Conservation (phyloP, 2,113 vertebrate species). For the Cinclus mexicanus region DNA sequence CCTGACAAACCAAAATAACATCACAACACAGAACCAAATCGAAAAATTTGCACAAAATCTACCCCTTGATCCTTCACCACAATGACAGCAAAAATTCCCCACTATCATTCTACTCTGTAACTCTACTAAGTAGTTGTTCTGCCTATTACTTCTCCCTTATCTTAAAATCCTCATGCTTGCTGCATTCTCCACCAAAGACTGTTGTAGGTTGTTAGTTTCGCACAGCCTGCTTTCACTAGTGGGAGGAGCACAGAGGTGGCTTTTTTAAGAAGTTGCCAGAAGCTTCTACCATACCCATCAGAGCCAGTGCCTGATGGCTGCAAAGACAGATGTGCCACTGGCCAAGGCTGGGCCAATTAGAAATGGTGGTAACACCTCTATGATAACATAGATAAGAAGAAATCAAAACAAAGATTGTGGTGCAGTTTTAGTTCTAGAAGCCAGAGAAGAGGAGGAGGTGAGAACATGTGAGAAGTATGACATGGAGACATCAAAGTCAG, state of each 20-base stretch:
- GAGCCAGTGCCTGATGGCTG: neutral
- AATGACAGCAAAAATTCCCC: neutral
- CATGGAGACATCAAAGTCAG: neutral
- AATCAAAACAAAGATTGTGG: neutral
- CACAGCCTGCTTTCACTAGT: neutral
- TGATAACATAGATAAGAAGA: neutral
- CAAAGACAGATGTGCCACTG: rapidly evolving
- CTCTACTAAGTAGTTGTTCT: neutral
- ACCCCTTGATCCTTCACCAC: neutral
- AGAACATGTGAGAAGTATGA: neutral
- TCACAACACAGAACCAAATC: neutral
- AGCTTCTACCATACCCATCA: neutral
- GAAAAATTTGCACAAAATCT: neutral
- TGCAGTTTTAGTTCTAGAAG: neutral
- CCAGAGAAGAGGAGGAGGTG: neutral
- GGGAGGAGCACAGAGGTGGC: neutral
- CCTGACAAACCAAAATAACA: no score
- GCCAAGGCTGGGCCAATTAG: rapidly evolving
- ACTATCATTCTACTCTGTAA: neutral
- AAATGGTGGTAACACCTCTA: rapidly evolving
- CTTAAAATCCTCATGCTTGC: neutral
- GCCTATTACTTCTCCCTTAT: neutral
- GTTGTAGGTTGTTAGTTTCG: neutral
- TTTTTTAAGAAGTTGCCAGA: neutral
- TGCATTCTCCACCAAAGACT: neutral